Conservation (phyloP, 2,113 vertebrate species). For the Pangasianodon gigas region DNA sequence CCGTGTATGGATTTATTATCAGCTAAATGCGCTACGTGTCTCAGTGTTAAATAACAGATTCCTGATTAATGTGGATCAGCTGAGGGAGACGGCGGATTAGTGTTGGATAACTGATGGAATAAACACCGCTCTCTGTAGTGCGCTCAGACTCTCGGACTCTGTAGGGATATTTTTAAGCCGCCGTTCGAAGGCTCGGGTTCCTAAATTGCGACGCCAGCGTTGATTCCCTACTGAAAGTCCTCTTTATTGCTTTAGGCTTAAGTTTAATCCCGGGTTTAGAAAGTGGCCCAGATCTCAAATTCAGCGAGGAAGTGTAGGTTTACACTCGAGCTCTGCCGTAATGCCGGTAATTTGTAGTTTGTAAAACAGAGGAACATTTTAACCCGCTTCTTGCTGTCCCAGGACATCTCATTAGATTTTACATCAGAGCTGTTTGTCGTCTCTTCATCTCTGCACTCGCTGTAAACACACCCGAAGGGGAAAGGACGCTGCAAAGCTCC, state of each 20-base stretch:
- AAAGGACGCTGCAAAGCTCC: background rate
- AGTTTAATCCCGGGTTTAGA: slow-evolving; percentile 17
- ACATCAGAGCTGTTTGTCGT: background rate
- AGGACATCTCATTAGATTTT: background rate
- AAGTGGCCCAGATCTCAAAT: background rate
- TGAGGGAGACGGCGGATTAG: slow-evolving; percentile 8
- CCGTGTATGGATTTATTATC: background rate
- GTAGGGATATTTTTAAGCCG: background rate
- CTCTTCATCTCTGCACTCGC: background rate
- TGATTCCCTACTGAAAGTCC: background rate
- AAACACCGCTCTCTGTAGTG: background rate
- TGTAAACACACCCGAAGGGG: background rate
- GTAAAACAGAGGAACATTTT: background rate
- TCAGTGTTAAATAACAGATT: slow-evolving; percentile 21
- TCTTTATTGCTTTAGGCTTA: slow-evolving; percentile 24
- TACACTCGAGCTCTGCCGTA: background rate
- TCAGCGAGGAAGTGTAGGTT: background rate
- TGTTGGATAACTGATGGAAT: background rate
- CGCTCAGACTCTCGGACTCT: slow-evolving; percentile 8
- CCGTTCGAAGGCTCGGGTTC: background rate
- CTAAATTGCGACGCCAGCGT: background rate
- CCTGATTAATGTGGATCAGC: slow-evolving; percentile 5
- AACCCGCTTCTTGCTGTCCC: background rate
- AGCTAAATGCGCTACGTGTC: background rate
- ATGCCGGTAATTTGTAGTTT: slow-evolving; percentile 5